These are phyloP conservation scores for Gymnothorax reevesii DNA, from an alignment of 2,797 vertebrate genomes.

Conservation along the genomic window DNA sequence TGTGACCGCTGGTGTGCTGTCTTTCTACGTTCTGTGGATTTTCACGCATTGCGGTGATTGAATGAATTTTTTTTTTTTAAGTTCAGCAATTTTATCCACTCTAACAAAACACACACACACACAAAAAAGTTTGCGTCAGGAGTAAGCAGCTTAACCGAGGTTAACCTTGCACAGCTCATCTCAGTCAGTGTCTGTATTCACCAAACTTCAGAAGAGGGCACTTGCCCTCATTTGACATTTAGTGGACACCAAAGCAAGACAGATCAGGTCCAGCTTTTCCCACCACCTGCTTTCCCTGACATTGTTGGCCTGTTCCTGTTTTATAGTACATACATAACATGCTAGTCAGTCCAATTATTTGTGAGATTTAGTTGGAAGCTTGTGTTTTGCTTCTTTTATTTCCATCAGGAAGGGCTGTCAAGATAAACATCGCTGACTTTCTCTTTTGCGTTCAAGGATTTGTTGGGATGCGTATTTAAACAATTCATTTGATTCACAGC, in stretches of 20 bases:
- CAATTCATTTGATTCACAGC: neutral
- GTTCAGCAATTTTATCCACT: neutral
- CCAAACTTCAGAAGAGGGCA: conserved; percentile 32
- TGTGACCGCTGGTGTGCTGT: too few relatives aligned
- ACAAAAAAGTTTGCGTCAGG: neutral
- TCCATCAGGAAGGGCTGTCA: neutral
- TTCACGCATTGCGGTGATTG: too few relatives aligned
- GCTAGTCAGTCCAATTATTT: neutral
- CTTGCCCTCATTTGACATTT: conserved; percentile 27
- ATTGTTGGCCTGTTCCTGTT: neutral
- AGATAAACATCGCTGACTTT: neutral
- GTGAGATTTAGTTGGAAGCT: neutral
- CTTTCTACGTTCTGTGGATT: too few relatives aligned
- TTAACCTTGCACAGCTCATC: neutral
- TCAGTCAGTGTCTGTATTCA: neutral
- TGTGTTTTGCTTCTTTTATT: neutral
- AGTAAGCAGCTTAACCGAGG: neutral
- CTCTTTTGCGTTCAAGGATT: neutral
- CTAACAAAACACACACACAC: neutral
- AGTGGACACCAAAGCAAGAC: conserved; percentile 37
- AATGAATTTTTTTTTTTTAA: neutral
- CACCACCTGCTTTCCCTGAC: neutral
- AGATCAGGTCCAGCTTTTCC: neutral
- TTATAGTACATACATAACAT: neutral
- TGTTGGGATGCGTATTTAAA: neutral